These are phyloP conservation scores for Crotalus tigris DNA, from an alignment of 2,113 vertebrate species.

Conservation along the genomic window DNA sequence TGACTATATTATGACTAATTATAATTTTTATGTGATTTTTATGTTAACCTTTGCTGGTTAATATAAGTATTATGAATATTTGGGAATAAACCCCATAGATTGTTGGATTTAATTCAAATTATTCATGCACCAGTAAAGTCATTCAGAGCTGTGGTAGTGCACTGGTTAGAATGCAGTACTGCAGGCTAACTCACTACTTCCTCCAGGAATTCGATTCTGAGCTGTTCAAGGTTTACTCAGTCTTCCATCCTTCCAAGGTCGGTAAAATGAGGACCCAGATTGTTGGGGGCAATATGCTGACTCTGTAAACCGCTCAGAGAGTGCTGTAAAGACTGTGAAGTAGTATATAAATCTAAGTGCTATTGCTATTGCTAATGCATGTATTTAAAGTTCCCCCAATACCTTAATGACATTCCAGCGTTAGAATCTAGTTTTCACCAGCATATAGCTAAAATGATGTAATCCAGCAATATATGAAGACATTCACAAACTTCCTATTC, in stretches of 20 bases:
- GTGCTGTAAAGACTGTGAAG: not conserved
- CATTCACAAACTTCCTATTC: not conserved
- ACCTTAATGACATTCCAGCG: not conserved
- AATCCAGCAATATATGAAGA: not conserved
- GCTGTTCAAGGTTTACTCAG: not conserved
- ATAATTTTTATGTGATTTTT: not conserved
- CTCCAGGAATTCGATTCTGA: not conserved
- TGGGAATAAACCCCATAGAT: not conserved
- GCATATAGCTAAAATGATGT: not conserved
- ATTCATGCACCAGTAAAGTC: not conserved
- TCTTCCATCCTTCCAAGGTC: no score
- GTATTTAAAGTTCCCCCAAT: not conserved
- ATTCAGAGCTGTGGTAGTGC: not conserved
- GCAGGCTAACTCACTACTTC: not conserved
- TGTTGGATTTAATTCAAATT: not conserved
- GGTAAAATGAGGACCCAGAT: not conserved
- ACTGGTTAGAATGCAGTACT: not conserved
- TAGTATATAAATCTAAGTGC: not conserved
- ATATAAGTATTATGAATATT: not conserved
- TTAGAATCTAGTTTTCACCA: not conserved
- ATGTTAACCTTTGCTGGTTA: not conserved
- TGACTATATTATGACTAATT: not conserved
- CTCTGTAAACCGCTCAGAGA: not conserved
- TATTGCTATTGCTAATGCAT: not conserved
- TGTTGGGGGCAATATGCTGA: not conserved